phyloP scores from a whole-genome alignment of 1,140 invertebrate genomes.

The Aphis craccivora region DNA sequence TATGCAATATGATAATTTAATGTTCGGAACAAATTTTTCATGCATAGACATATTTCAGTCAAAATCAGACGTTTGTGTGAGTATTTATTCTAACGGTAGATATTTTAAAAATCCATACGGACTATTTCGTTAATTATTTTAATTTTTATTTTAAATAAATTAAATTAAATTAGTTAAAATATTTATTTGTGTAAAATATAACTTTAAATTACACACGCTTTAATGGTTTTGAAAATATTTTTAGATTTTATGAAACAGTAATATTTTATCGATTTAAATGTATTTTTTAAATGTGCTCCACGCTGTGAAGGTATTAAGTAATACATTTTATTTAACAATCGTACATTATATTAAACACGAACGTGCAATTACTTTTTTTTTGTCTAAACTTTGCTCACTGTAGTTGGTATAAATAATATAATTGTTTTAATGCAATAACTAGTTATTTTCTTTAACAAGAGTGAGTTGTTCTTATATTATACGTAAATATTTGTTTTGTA shows the following conservation, averaged over 20 bases:
- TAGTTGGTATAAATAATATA: neutral
- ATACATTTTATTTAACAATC: neutral
- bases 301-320: neutral
- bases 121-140: neutral
- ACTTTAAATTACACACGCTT: neutral
- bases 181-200: neutral
- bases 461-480: neutral
- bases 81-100: neutral
- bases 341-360: neutral
- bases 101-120: neutral
- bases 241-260: neutral
- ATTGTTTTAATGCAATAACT: neutral
- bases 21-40: neutral
- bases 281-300: neutral
- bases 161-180: neutral
- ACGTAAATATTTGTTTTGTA: constrained; percentile 26
- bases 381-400: neutral
- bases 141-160: neutral
- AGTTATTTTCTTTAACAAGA: neutral
- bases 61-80: neutral
- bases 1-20: neutral
- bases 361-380: neutral
- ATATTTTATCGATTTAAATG: neutral
- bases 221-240: neutral
- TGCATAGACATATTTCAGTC: neutral